These are phyloP conservation scores for Toxotes chatareus DNA, from an alignment of 2,113 vertebrate species.

Conservation along the genomic window DNA sequence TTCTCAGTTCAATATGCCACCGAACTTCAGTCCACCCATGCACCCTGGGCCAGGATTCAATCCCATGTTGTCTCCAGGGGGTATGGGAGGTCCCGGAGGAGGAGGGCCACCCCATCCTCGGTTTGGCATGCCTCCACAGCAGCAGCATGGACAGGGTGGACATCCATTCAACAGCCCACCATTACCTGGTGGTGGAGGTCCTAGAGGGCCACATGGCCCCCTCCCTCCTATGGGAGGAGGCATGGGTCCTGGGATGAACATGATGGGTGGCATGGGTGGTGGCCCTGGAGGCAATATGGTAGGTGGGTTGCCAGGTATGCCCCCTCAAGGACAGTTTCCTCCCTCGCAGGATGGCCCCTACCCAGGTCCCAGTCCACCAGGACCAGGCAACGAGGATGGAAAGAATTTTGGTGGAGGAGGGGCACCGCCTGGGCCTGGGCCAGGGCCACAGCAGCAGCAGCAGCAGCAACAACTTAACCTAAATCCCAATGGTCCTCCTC, in stretches of 20 bases:
- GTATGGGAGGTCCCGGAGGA: conserved; percentile 83
- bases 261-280: conserved; percentile 85
- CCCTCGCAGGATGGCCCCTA: conserved; percentile 86
- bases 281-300: conserved; percentile 84
- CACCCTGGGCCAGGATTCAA: conserved; percentile 90
- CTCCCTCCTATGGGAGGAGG: conserved; percentile 84
- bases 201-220: conserved; percentile 83
- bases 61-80: conserved; percentile 92
- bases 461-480: conserved; percentile 84
- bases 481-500: conserved; percentile 86
- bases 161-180: conserved; percentile 86
- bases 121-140: conserved; percentile 85
- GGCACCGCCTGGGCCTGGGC: conserved; percentile 71
- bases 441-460: conserved; percentile 75
- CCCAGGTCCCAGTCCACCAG: conserved; percentile 85
- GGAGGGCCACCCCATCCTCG: conserved; percentile 85
- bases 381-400: conserved; percentile 84
- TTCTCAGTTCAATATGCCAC: conserved; percentile 90
- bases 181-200: conserved; percentile 83
- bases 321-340: conserved; percentile 93
- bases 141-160: conserved; percentile 87
- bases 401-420: conserved; percentile 84
- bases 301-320: conserved; percentile 87
- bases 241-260: conserved; percentile 85
- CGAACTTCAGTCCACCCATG: conserved; percentile 96